phyloP scores from a whole-genome alignment of 2,888 invertebrate genomes.

The Troides oblongomaculatus region DNA sequence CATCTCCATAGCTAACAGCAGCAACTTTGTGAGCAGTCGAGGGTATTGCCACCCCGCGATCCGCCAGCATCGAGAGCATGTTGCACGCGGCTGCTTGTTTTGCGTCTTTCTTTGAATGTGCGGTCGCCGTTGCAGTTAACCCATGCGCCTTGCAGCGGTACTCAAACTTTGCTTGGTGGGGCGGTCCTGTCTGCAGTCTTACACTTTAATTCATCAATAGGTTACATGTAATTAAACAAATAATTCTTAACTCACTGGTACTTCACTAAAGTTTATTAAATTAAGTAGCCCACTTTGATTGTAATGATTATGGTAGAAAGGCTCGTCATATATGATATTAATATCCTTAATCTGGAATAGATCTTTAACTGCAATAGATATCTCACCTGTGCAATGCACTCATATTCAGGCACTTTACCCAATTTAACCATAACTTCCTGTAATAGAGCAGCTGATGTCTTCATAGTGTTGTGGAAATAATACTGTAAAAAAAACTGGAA shows the following conservation, averaged over 20 bases:
- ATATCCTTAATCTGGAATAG: too few species aligned
- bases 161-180: slow-evolving; percentile 65
- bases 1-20: too few species aligned
- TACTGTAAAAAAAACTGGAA: neutral
- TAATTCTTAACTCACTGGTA: neutral
- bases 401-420: slow-evolving; percentile 76
- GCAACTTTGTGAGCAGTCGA: slow-evolving; percentile 30
- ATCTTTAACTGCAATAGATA: too few species aligned
- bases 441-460: slow-evolving; percentile 83
- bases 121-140: slow-evolving; percentile 55
- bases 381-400: slow-evolving; percentile 60
- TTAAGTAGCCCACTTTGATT: too few species aligned
- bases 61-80: slow-evolving; percentile 63
- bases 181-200: slow-evolving; percentile 54
- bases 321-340: too few species aligned
- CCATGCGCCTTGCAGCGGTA: slow-evolving; percentile 66
- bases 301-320: too few species aligned
- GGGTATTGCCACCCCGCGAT: slow-evolving; percentile 52
- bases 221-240: neutral
- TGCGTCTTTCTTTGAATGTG: slow-evolving; percentile 79
- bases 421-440: slow-evolving; percentile 83
- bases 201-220: neutral
- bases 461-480: slow-evolving; percentile 45
- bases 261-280: too few species aligned
- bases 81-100: slow-evolving; percentile 80